phyloP scores from a whole-genome alignment of 2,888 invertebrate genomes.

The Apodemia zela region DNA sequence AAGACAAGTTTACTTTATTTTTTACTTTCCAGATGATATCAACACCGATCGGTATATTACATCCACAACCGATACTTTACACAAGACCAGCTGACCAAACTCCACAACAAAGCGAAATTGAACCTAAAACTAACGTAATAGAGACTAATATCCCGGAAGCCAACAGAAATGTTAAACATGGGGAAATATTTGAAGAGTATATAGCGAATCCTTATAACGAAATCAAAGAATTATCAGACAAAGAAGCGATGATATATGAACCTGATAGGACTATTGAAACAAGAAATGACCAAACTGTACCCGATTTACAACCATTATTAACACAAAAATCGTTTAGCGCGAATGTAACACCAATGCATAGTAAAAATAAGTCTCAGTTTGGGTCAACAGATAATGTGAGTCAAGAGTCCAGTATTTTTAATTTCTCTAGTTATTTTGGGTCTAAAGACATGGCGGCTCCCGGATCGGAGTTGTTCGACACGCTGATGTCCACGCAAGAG shows the following conservation, averaged over 20 bases:
- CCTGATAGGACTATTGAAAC: conserved; percentile 41
- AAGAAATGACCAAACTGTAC: conserved; percentile 34
- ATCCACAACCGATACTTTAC: conserved; percentile 59
- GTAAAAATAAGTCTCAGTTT: conserved; percentile 61
- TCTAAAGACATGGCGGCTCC: conserved; percentile 75
- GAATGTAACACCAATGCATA: conserved; percentile 66
- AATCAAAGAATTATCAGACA: conserved; percentile 44
- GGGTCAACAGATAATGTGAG: conserved; percentile 67
- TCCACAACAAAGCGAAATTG: conserved; percentile 33
- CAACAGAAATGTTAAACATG: conserved; percentile 40
- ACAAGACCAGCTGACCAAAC: conserved; percentile 35
- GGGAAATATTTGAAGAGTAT: conserved; percentile 77
- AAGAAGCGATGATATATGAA: conserved; percentile 54
- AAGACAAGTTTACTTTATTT: no score
- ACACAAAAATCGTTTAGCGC: conserved; percentile 65
- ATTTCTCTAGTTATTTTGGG: conserved; percentile 84
- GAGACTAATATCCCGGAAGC: conserved; percentile 32
- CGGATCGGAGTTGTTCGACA: conserved; percentile 83
- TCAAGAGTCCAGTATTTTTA: conserved; percentile 73
- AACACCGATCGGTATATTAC: conserved; percentile 79
- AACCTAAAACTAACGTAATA: conserved; percentile 32
- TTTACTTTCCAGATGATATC: conserved; percentile 80
- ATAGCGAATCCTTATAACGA: conserved; percentile 79
- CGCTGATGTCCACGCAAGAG: conserved; percentile 59
- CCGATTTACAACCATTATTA: conserved; percentile 29